Evolutionary conservation across 2,888 invertebrate genomes (phyloP), one percentile per base, ranked within the genome.

Genomic region (Amiota communis): DNA sequence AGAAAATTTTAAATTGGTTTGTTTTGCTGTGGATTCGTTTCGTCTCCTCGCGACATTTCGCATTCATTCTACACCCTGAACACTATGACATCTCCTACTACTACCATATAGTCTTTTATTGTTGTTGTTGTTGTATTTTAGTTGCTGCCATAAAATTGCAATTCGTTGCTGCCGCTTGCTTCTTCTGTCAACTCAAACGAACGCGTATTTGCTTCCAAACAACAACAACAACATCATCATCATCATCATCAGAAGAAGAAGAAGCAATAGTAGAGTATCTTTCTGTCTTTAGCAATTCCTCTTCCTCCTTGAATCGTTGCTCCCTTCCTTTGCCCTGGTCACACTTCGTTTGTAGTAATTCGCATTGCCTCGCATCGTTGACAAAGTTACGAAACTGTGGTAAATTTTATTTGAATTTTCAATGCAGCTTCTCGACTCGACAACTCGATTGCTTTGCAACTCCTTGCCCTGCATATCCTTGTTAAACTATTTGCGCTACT

Each of bases 1-100:
- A 79, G 80, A 79, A 82, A 86, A 85, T 83, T 75, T n/a, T 80
- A 87, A 87, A 86, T 86, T 86, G 87, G 84, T 82, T 84, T 80
- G 81, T 84, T 86, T 82, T 80, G 84, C 78, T 84, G 81, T 77
- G 76, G 77, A 78, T 78, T 77, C 20, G 12, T 10, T 59, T 53
- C 36, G 59, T 2, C 36, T 36, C 36, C 36, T 6, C 36, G 6
- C 36, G 36, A 36, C 36, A 3, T 36, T 17, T 49, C 17, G 1
- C 57, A 57, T 57, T 11, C 2, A 57, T 15, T 9, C 20, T 59
- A 9, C n/a, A 48, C 15, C 47, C 15, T 46, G 36, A 47, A 56
- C 8, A 56, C 56, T n/a, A 46, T 64, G 64, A 2, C 47, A 47
- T 0, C 23, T 61, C 61, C 61, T 13, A 47, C 47, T 46, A n/a